Conservation (phyloP, 2,888 invertebrate species). For the Pristionchus entomophagus region DNA sequence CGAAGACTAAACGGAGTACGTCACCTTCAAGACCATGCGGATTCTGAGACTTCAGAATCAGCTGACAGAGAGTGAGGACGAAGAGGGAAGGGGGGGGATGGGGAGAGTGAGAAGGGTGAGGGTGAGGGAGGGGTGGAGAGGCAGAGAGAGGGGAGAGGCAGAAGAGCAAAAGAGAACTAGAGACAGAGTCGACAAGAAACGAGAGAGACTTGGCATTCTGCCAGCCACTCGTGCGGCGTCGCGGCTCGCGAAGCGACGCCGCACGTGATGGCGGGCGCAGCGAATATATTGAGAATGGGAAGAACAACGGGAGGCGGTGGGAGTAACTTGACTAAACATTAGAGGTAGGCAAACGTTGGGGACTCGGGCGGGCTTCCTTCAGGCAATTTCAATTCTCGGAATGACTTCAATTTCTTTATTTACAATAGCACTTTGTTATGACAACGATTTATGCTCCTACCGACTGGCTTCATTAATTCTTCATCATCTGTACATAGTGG, state of each 20-base stretch:
- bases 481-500: slow-evolving; percentile 38
- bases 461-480: neutral
- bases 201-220: slow-evolving; percentile 13
- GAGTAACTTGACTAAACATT: slow-evolving; percentile 23
- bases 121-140: neutral
- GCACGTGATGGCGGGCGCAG: slow-evolving; percentile 31
- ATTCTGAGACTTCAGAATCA: slow-evolving; percentile 40
- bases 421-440: neutral
- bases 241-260: neutral
- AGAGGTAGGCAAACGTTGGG: neutral
- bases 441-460: slow-evolving; percentile 17
- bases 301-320: neutral
- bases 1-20: neutral
- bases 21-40: slow-evolving; percentile 36
- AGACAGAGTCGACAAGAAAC: slow-evolving; percentile 33
- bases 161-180: slow-evolving; percentile 20
- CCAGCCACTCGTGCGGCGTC: neutral
- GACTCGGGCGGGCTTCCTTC: neutral
- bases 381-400: neutral
- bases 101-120: neutral
- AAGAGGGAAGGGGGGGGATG: neutral
- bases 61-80: slow-evolving; percentile 29
- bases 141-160: neutral
- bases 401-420: neutral
- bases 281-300: slow-evolving; percentile 16